Conservation (phyloP, 2,888 invertebrate species). For the Conchocele bisecta region DNA sequence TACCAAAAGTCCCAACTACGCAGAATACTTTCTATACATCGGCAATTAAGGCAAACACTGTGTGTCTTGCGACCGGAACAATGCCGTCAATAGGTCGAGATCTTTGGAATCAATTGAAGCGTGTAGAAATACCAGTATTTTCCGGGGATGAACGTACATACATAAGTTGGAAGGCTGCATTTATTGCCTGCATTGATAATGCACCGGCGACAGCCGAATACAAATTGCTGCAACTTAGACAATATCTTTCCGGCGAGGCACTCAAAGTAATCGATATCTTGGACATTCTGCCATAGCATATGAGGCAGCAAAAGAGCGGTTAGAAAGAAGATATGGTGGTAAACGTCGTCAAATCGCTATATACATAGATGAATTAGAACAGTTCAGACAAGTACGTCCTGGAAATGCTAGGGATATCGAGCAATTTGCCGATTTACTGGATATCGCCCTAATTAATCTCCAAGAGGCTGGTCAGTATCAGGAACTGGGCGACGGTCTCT, state of each 20-base stretch:
- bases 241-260: slow-evolving; percentile 42
- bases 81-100: slow-evolving; percentile 12
- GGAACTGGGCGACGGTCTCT: slow-evolving; percentile 27
- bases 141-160: slow-evolving; percentile 41
- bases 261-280: slow-evolving; percentile 30
- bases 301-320: slow-evolving; percentile 30
- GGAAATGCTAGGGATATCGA: slow-evolving; percentile 24
- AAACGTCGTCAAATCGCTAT: slow-evolving; percentile 9
- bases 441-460: slow-evolving; percentile 36
- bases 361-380: slow-evolving; percentile 29
- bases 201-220: slow-evolving; percentile 44
- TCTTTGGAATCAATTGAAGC: slow-evolving; percentile 43
- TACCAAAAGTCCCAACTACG: no score
- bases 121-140: slow-evolving; percentile 44
- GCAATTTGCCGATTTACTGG: slow-evolving; percentile 36
- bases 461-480: slow-evolving; percentile 14
- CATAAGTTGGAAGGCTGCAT: slow-evolving; percentile 36
- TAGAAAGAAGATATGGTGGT: slow-evolving; percentile 35
- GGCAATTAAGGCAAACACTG: no score
- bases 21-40: no score
- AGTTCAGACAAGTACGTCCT: slow-evolving; percentile 5
- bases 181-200: slow-evolving; percentile 37
- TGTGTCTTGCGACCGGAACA: not conserved
- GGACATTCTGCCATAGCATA: slow-evolving; percentile 35
- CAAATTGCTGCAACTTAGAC: slow-evolving; percentile 45